Conservation (phyloP, 2,888 invertebrate genomes). For the Ryuthela nishihirai region DNA sequence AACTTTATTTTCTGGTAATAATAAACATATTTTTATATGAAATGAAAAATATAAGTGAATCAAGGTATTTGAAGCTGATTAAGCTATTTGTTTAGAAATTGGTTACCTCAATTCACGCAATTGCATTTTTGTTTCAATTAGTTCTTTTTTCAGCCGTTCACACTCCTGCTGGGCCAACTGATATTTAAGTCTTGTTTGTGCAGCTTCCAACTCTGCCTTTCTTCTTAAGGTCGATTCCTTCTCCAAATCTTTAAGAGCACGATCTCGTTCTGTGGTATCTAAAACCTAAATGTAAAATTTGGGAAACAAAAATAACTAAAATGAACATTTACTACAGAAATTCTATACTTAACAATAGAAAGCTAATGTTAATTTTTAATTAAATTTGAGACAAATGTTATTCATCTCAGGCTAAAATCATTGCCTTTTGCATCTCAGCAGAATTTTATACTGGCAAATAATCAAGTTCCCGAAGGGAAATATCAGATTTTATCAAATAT, state of each 20-base stretch:
- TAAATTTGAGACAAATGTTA: no score
- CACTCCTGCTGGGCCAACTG: conserved; percentile 47
- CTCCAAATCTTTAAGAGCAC: conserved; percentile 62
- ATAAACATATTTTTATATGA: no score
- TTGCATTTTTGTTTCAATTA: conserved; percentile 45
- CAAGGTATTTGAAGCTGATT: no score
- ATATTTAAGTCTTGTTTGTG: conserved; percentile 47
- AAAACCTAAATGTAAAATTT: conserved; percentile 55
- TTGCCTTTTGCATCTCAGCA: no score
- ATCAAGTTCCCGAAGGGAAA: no score
- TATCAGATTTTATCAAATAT: no score
- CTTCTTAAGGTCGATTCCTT: conserved; percentile 58
- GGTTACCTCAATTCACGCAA: conserved; percentile 23
- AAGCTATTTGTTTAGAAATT: not conserved
- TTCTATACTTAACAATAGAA: no score
- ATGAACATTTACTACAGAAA: not conserved
- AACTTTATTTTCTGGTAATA: no score
- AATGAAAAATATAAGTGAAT: no score
- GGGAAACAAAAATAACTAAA: not conserved
- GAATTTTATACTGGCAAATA: no score
- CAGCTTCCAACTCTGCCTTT: conserved; percentile 62
- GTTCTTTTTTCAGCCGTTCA: conserved; percentile 45
- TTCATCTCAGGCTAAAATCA: no score
- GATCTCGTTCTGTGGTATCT: conserved; percentile 70
- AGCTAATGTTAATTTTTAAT: no score